phyloP scores from a whole-genome alignment of 2,797 vertebrate species.

The Tokudaia muenninki region DNA sequence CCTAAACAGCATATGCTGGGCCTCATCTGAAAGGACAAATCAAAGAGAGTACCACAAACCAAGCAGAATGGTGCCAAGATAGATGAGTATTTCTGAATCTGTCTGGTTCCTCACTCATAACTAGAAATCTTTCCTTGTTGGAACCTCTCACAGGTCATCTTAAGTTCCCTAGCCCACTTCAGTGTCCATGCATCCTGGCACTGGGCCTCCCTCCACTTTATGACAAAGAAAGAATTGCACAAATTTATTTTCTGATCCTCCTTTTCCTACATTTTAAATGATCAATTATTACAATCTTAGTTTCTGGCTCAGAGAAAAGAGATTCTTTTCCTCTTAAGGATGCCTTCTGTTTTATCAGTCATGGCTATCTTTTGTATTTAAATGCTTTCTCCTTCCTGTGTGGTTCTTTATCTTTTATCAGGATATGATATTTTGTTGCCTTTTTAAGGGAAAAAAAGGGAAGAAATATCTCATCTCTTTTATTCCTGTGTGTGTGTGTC shows the following conservation, averaged over 20 bases:
- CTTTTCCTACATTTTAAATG: background rate
- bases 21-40: background rate
- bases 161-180: background rate
- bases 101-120: background rate
- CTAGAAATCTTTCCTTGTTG: background rate
- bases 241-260: background rate
- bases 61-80: background rate
- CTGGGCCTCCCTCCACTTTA: background rate
- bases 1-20: background rate
- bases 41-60: background rate
- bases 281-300: background rate
- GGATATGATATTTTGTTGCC: background rate
- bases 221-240: background rate
- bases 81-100: background rate
- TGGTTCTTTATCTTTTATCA: background rate
- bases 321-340: background rate
- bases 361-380: background rate
- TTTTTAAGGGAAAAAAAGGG: background rate
- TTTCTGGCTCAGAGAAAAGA: background rate
- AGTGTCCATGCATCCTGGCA: background rate
- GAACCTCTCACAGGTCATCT: background rate
- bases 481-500: background rate
- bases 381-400: background rate
- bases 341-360: background rate
- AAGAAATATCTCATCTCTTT: background rate